Evolutionary conservation across 1,140 invertebrate species (phyloP).

Genomic region (Phthorimaea operculella): DNA sequence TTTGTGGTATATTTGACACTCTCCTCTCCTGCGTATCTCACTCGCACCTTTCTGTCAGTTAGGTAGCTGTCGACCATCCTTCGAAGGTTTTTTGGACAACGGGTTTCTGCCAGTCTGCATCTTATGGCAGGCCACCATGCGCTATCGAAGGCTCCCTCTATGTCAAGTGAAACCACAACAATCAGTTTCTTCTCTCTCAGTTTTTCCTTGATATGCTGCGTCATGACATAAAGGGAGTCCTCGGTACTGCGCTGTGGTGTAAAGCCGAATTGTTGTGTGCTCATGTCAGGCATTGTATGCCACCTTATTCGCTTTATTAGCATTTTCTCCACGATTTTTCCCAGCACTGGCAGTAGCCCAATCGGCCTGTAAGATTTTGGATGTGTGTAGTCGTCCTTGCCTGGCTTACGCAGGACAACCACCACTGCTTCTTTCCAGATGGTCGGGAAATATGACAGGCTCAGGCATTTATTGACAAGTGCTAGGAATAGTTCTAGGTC

Average conservation of each 20-base stretch:
- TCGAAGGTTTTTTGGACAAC: slow-evolving; percentile 11
- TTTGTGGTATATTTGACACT: not conserved
- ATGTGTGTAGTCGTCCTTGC: slow-evolving; percentile 9
- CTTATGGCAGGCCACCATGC: no score
- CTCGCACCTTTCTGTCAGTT: slow-evolving; percentile 6
- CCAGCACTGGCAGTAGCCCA: slow-evolving; percentile 13
- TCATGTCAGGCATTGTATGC: slow-evolving; percentile 6
- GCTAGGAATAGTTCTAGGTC: no score
- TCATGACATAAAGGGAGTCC: slow-evolving; percentile 19
- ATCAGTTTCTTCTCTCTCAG: slow-evolving; percentile 8
- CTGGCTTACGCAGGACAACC: slow-evolving; percentile 12
- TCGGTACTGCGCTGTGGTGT: slow-evolving; percentile 16
- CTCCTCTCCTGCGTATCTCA: slow-evolving; percentile 13
- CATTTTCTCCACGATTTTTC: slow-evolving; percentile 20
- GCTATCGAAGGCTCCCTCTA: slow-evolving; percentile 11
- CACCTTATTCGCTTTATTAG: slow-evolving; percentile 10
- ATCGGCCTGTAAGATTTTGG: slow-evolving; percentile 8
- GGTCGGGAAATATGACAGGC: slow-evolving; percentile 6
- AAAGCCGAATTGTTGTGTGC: slow-evolving; percentile 15
- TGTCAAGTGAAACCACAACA: slow-evolving; percentile 11
- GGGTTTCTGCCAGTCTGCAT: slow-evolving; percentile 3
- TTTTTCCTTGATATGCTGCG: not conserved
- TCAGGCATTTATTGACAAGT: no score
- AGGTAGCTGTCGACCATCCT: slow-evolving; percentile 13
- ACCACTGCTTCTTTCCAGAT: slow-evolving; percentile 16